Conservation (phyloP, 2,113 vertebrate species). For the Pseudorectes ferrugineus region DNA sequence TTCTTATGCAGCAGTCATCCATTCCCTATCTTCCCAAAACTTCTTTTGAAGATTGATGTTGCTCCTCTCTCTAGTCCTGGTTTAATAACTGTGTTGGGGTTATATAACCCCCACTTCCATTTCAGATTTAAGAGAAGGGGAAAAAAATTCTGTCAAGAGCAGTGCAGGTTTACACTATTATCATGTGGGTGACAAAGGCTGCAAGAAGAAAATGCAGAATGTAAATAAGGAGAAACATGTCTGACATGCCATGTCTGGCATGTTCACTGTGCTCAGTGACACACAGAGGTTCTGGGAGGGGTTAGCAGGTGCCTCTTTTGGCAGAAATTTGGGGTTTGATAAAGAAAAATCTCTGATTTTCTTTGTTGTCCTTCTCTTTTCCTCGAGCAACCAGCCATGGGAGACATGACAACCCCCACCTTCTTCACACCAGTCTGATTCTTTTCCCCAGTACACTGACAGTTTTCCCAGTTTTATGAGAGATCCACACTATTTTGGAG, state of each 20-base stretch:
- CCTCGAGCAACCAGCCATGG: neutral
- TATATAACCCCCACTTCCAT: neutral
- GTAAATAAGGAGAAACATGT: neutral
- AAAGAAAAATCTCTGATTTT: neutral
- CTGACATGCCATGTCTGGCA: neutral
- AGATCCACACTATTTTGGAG: neutral
- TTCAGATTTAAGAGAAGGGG: neutral
- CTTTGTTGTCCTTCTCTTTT: neutral
- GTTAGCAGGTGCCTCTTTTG: neutral
- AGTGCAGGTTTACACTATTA: neutral
- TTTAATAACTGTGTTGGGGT: neutral
- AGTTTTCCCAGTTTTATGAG: neutral
- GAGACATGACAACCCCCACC: neutral
- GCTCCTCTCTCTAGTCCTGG: neutral
- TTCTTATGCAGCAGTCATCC: neutral
- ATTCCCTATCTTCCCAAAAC: neutral
- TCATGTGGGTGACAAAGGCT: neutral
- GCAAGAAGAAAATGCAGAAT: neutral
- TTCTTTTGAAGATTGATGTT: neutral
- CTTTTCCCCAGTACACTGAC: neutral
- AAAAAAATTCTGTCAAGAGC: neutral
- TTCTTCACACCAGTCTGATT: neutral
- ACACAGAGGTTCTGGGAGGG: neutral
- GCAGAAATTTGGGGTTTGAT: neutral
- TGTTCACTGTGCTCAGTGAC: neutral